Conservation (phyloP, 2,888 invertebrate genomes). For the Catocala nupta region DNA sequence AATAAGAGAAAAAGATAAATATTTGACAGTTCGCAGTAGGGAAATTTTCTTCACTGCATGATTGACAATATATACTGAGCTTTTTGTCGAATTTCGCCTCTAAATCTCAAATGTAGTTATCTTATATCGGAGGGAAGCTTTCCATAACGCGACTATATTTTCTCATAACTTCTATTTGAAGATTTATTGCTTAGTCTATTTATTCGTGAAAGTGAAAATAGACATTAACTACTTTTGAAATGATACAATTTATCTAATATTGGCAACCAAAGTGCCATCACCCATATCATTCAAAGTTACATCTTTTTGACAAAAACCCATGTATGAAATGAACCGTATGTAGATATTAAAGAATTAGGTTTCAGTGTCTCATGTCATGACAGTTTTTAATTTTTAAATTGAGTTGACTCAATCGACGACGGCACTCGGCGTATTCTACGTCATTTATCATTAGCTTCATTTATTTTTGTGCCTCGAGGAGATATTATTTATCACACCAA, state of each 20-base stretch:
- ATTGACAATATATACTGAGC: conserved; percentile 69
- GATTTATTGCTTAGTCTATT: background rate
- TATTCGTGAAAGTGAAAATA: background rate
- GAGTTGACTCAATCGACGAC: conserved; percentile 74
- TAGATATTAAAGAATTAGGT: background rate
- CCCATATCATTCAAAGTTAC: no score
- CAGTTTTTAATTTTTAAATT: conserved; percentile 74
- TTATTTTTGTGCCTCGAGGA: conserved; percentile 85
- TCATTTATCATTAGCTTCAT: conserved; percentile 87
- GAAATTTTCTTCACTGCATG: conserved; percentile 66
- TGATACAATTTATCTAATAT: no score
- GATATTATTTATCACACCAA: conserved; percentile 86
- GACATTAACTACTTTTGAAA: background rate
- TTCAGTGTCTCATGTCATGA: conserved; percentile 20
- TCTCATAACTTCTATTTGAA: conserved; percentile 40
- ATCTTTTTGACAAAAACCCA: no score
- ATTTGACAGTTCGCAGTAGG: conserved; percentile 74
- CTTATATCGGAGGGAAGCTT: conserved; percentile 50
- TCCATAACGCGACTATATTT: conserved; percentile 47
- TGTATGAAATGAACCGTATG: no score
- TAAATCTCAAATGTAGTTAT: conserved; percentile 62
- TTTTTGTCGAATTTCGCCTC: conserved; percentile 57
- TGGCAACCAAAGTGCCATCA: no score
- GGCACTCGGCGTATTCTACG: conserved; percentile 73
- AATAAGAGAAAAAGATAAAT: conserved; percentile 70